Percentiles rank a stretch among this genome's conserved stretches.
phyloP scores from a whole-genome alignment of 2,797 vertebrate species.

The Chloroceryle amazona region DNA sequence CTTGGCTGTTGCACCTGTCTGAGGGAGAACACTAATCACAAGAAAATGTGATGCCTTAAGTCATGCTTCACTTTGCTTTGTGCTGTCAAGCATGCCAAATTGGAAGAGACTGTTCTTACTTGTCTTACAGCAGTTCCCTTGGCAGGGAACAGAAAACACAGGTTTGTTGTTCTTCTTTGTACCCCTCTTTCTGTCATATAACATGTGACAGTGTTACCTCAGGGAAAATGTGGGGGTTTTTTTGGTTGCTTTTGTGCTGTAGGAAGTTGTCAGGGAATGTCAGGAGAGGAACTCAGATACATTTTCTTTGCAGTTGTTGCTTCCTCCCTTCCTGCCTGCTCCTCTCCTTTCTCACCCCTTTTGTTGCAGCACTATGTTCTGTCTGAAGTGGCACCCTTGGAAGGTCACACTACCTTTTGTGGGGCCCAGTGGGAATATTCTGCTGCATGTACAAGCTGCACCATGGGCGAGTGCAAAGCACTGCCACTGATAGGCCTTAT shows the following conservation, averaged over 20 bases:
- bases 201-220: background rate
- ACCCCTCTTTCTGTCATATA: background rate
- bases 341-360: background rate
- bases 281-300: background rate
- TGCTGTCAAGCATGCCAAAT: background rate
- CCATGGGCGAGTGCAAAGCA: background rate
- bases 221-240: background rate
- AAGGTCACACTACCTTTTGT: background rate
- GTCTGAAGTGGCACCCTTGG: background rate
- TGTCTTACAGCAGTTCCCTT: background rate
- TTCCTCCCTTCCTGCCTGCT: background rate
- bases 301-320: background rate
- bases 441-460: fast-evolving
- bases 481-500: background rate
- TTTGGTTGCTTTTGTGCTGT: background rate
- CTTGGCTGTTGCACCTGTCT: background rate
- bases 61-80: background rate
- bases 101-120: background rate
- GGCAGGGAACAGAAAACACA: background rate
- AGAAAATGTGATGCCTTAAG: background rate
- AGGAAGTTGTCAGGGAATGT: background rate
- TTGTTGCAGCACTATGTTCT: background rate
- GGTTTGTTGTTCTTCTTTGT: background rate
- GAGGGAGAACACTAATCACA: background rate
- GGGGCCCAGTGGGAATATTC: background rate